Evolutionary conservation across 2,797 vertebrate species (phyloP).

Genomic region (Macrochelys suwanniensis): DNA sequence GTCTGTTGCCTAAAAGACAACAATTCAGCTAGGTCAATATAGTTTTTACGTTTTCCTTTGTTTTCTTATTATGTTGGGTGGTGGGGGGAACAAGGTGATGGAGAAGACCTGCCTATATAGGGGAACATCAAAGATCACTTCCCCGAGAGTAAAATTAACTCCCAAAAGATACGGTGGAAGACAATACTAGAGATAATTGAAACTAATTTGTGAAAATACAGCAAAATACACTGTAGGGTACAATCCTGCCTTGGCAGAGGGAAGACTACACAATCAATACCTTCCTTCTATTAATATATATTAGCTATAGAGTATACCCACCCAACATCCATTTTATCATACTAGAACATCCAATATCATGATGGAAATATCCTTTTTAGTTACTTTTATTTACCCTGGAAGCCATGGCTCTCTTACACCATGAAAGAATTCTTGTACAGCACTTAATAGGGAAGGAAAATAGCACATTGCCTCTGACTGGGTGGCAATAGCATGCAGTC

Average conservation of each 20-base stretch:
- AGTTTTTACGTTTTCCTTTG: not conserved
- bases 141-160: not conserved
- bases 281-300: not conserved
- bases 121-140: not conserved
- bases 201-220: not conserved
- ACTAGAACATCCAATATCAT: not conserved
- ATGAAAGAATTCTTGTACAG: conserved; percentile 10
- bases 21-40: not conserved
- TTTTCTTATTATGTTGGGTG: not conserved
- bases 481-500: conserved; percentile 42
- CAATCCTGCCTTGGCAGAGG: not conserved
- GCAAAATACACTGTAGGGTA: not conserved
- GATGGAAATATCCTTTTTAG: not conserved
- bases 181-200: not conserved
- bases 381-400: conserved; percentile 27
- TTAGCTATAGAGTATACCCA: not conserved
- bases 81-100: not conserved
- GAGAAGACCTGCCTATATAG: not conserved
- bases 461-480: not conserved
- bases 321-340: not conserved
- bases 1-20: not conserved
- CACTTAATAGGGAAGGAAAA: conserved; percentile 3
- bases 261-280: not conserved
- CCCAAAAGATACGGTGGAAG: not conserved
- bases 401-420: conserved; percentile 44